These are phyloP conservation scores for Heliopora coerulea DNA, from an alignment of 92 coral and sea anemone species.

Conservation along the genomic window DNA sequence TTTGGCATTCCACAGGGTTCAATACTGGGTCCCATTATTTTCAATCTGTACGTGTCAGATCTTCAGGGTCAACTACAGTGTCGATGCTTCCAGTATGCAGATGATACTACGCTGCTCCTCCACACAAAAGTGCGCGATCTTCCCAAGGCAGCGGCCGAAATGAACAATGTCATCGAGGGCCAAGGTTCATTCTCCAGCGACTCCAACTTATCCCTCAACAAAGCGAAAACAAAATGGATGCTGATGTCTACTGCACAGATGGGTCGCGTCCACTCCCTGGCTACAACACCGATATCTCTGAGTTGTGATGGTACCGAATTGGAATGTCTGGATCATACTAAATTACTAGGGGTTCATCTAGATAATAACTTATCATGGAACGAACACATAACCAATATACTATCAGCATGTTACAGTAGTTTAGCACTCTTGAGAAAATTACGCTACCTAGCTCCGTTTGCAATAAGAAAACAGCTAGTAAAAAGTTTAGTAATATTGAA, in stretches of 20 bases:
- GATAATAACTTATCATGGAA: slow-evolving; percentile 35
- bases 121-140: background rate
- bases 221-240: background rate
- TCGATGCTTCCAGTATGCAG: slow-evolving; percentile 50
- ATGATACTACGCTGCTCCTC: slow-evolving; percentile 26
- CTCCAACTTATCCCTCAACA: background rate
- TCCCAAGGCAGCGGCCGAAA: background rate
- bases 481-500: too few relatives aligned
- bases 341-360: slow-evolving; percentile 44
- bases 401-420: background rate
- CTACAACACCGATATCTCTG: slow-evolving; percentile 21
- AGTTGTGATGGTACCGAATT: slow-evolving; percentile 28
- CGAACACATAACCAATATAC: slow-evolving; percentile 10
- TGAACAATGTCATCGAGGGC: slow-evolving; percentile 11
- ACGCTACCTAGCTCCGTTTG: too few relatives aligned
- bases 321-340: slow-evolving; percentile 30
- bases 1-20: background rate
- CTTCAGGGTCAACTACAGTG: background rate
- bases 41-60: slow-evolving; percentile 51
- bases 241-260: slow-evolving; percentile 48
- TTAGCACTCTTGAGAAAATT: slow-evolving; percentile 28
- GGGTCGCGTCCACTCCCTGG: slow-evolving; percentile 43
- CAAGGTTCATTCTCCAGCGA: background rate
- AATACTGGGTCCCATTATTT: slow-evolving; percentile 16
- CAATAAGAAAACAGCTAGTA: too few relatives aligned